These are phyloP conservation scores for Patiria miniata DNA, from an alignment of 35 echinoderm and acorn worm species.

Conservation along the genomic window DNA sequence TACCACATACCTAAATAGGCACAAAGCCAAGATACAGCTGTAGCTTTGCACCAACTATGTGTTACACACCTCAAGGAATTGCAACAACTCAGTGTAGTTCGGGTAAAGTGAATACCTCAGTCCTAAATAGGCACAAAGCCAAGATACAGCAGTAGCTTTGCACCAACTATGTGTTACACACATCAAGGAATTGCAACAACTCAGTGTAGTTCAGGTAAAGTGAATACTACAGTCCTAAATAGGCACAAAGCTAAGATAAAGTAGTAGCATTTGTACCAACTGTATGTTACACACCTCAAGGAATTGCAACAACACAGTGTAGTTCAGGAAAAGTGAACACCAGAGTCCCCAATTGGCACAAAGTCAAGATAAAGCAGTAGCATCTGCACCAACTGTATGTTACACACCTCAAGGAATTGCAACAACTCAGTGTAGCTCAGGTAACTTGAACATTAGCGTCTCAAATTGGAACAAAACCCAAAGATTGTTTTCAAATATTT, in stretches of 20 bases:
- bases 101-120: slow-evolving; percentile 42
- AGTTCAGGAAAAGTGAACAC: slow-evolving; percentile 42
- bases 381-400: slow-evolving; percentile 95
- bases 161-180: slow-evolving; percentile 92
- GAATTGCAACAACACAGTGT: slow-evolving; percentile 89
- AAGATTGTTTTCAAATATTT: no score
- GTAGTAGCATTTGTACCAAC: slow-evolving; percentile 89
- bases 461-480: no score
- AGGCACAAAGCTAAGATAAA: no score
- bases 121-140: no score
- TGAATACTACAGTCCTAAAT: no score
- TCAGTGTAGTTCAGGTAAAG: slow-evolving; percentile 77
- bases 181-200: slow-evolving; percentile 87
- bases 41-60: slow-evolving; percentile 93
- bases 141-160: slow-evolving; percentile 78
- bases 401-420: slow-evolving; percentile 88
- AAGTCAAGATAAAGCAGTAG: no score
- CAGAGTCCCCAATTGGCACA: no score
- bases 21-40: no score
- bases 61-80: slow-evolving; percentile 92
- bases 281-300: slow-evolving; percentile 89
- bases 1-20: no score
- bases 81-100: slow-evolving; percentile 78
- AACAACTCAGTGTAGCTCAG: slow-evolving; percentile 84
- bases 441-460: slow-evolving; percentile 13